Evolutionary conservation across 2,113 vertebrate genomes (phyloP).

Genomic region (Indicator indicator): DNA sequence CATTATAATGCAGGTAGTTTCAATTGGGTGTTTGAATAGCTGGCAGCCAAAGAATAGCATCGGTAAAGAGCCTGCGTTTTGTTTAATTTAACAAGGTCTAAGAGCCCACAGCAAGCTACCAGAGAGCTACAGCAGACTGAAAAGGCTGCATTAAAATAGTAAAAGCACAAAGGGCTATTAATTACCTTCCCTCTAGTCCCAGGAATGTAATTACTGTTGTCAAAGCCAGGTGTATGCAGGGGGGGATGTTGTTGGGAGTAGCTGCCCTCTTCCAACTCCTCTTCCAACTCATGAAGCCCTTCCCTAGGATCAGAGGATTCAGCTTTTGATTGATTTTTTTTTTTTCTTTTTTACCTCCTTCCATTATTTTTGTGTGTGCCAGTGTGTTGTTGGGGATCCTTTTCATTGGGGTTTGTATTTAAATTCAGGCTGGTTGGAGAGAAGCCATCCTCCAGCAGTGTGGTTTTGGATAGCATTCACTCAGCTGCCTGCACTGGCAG

Average conservation of each 20-base stretch:
- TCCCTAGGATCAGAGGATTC: neutral
- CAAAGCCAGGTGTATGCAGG: slow-evolving; percentile 26
- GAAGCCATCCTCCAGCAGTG: slow-evolving; percentile 51
- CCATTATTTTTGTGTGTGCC: neutral
- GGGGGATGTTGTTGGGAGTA: neutral
- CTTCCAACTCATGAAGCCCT: neutral
- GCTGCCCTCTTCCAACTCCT: slow-evolving; percentile 1
- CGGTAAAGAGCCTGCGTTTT: slow-evolving; percentile 63
- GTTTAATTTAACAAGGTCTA: slow-evolving; percentile 72
- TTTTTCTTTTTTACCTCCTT: neutral
- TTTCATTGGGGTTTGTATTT: slow-evolving; percentile 42
- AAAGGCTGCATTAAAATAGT: slow-evolving; percentile 61
- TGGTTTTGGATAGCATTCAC: slow-evolving; percentile 44
- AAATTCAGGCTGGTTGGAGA: slow-evolving; percentile 43
- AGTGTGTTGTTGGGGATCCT: neutral
- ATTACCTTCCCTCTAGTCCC: slow-evolving; percentile 48
- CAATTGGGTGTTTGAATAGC: slow-evolving; percentile 61
- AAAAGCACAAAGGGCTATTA: slow-evolving; percentile 64
- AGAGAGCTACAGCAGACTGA: slow-evolving; percentile 47
- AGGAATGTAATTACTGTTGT: slow-evolving; percentile 67
- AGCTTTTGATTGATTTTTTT: slow-evolving; percentile 26
- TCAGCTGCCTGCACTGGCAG: slow-evolving; percentile 56
- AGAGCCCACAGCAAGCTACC: slow-evolving; percentile 63
- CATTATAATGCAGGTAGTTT: slow-evolving; percentile 60
- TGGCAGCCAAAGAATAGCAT: slow-evolving; percentile 66